Base-by-base conservation (phyloP, 2,888 invertebrate genomes). In the Napeogenes inachia region DNA sequence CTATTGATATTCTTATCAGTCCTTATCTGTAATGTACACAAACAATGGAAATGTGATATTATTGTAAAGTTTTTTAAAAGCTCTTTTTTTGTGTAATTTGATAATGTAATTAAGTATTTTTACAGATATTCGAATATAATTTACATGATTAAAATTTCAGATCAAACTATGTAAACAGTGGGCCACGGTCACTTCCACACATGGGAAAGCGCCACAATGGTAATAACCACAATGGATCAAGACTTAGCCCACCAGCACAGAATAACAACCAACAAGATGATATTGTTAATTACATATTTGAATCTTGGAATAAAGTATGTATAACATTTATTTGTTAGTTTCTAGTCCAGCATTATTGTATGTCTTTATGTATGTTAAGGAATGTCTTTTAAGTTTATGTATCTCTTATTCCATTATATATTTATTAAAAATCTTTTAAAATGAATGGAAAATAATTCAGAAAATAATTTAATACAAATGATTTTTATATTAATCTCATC, bases 221-320 rank as follows among this genome's bases (percentile, higher is more conserved):
- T 12, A 73, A 71, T 58, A 69, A 73, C 45, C 75, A 77, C 58
- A 75, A 72, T 45, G 70, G 73, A 4, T 83, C 88, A 0, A 72
- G 89, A 3, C 79, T 89, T 61, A 89, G 89, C 70, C 89, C 89
- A 0, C 90, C 90, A 0, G 83, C 80, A 54, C 84, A 82, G 70
- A 75, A 76, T 64, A 75, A 73, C 63, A 75, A 74, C 61, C 94
- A 94, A 70, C 95, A 96, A 72, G 95, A 95, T 77, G 95, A 95
- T 81, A 88, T 96, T 75, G 95, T 96, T 71, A 94, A 93, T 77
- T 96, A 94, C 77, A 94, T 96, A 70, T 94, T 92, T 78, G 95
- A 95, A 71, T 95, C 94, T 62, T 94, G 94, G 94, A 93, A 92
- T 81, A 93, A 93, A 91, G 94, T 94, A 67, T 32, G 45, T 5